Conservation (phyloP, 2,113 vertebrate genomes). For the Oreochromis aureus region DNA sequence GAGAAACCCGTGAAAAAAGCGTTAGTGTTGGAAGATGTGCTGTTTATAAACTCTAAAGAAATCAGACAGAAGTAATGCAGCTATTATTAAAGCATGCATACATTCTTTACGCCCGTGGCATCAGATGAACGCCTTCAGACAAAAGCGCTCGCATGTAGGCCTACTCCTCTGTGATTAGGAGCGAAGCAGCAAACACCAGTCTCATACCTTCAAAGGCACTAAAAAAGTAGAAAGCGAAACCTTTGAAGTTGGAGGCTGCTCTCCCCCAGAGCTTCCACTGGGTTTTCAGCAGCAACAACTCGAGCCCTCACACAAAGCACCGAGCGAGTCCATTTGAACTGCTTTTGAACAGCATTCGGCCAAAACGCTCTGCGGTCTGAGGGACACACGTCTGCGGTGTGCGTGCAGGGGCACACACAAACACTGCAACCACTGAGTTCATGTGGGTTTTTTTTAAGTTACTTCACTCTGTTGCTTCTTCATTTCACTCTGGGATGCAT, state of each 20-base stretch:
- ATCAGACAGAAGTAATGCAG: not conserved
- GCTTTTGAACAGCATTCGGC: not conserved
- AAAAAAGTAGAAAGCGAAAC: slow-evolving; percentile 30
- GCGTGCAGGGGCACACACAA: not conserved
- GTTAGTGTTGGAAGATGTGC: not conserved
- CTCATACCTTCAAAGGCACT: slow-evolving; percentile 41
- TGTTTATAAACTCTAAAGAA: not conserved
- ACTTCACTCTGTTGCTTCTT: not conserved
- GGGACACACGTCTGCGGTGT: not conserved
- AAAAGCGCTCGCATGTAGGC: slow-evolving; percentile 4
- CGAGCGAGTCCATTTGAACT: slow-evolving; percentile 25
- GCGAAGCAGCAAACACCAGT: slow-evolving; percentile 14
- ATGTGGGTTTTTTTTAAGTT: not conserved
- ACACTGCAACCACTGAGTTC: not conserved
- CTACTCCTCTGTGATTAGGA: slow-evolving; percentile 15
- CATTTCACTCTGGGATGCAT: not conserved
- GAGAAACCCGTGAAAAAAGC: not conserved
- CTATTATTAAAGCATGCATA: slow-evolving; percentile 7
- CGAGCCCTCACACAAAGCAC: slow-evolving; percentile 18
- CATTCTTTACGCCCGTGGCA: not conserved
- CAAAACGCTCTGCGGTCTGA: not conserved
- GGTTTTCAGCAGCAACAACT: not conserved
- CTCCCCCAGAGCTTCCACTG: slow-evolving; percentile 27
- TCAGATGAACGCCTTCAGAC: slow-evolving; percentile 23
- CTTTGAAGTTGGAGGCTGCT: slow-evolving; percentile 45